Percentiles rank a stretch among this genome's conserved stretches.
phyloP scores from a whole-genome alignment of 2,797 vertebrate species.

The Pampus argenteus region DNA sequence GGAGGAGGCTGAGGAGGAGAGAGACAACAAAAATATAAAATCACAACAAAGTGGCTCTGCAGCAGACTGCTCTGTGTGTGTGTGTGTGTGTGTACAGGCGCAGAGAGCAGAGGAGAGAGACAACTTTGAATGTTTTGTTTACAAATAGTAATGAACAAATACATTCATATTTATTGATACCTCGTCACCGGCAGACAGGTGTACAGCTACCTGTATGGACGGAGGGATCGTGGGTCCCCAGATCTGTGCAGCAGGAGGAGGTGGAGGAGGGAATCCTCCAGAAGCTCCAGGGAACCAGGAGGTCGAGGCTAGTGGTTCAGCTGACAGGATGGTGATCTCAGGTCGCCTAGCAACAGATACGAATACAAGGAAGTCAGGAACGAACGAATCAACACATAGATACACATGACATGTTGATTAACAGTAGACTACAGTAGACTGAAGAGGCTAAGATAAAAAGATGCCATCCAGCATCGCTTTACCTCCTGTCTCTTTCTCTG shows the following conservation, averaged over 20 bases:
- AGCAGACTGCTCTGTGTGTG: no score
- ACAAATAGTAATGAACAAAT: no score
- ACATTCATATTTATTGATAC: no score
- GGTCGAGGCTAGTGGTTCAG: constrained; percentile 89
- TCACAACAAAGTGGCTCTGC: no score
- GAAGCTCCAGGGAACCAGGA: constrained; percentile 91
- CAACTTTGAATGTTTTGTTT: no score
- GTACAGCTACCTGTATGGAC: constrained; percentile 57
- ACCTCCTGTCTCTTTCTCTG: constrained; percentile 89
- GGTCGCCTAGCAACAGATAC: constrained; percentile 87
- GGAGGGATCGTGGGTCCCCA: constrained; percentile 77
- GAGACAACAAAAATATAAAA: background rate
- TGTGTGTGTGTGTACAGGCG: no score
- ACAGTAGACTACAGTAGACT: no score
- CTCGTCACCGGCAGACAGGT: no score
- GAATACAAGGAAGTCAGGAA: constrained; percentile 17
- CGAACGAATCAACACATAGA: background rate
- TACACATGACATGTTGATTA: background rate
- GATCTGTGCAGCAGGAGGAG: constrained; percentile 80
- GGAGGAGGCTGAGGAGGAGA: constrained; percentile 88
- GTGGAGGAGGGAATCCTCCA: constrained; percentile 85
- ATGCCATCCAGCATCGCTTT: constrained; percentile 31
- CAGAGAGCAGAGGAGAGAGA: no score
- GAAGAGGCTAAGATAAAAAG: no score
- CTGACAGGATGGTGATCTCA: constrained; percentile 97